Conservation (phyloP, 2,797 vertebrate genomes). For the Philypnodon macrostomus region DNA sequence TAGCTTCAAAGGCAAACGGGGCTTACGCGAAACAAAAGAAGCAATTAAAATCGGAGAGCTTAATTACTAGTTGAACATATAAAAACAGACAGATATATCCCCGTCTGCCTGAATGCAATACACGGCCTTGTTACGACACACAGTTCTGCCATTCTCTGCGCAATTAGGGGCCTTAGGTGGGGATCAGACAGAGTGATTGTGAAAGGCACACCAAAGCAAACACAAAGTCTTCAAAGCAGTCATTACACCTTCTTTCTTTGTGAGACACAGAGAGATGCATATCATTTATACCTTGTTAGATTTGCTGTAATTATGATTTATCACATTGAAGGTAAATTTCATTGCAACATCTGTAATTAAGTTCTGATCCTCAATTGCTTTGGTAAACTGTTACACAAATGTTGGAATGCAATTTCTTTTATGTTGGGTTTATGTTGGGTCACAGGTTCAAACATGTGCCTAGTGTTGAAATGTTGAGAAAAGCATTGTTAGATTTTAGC, state of each 20-base stretch:
- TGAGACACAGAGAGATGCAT: no score
- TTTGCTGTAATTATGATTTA: neutral
- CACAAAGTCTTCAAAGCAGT: slow-evolving; percentile 30
- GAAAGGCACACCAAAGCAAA: slow-evolving; percentile 33
- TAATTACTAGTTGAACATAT: slow-evolving; percentile 70
- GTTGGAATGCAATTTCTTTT: no score
- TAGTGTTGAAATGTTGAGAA: no score
- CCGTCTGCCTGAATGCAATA: slow-evolving; percentile 50
- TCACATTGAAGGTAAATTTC: no score
- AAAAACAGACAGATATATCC: slow-evolving; percentile 50
- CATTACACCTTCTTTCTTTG: slow-evolving; percentile 4
- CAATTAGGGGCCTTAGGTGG: slow-evolving; percentile 50
- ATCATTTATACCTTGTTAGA: no score
- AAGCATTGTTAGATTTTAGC: no score
- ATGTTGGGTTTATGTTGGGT: no score
- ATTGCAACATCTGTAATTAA: no score
- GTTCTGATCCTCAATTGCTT: no score
- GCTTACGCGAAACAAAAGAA: slow-evolving; percentile 70
- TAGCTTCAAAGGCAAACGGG: slow-evolving; percentile 67
- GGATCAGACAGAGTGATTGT: slow-evolving; percentile 29
- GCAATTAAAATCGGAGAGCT: slow-evolving; percentile 73
- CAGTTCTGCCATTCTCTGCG: slow-evolving; percentile 43
- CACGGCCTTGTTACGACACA: slow-evolving; percentile 57
- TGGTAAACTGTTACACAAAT: no score
- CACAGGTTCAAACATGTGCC: no score